phyloP scores from a whole-genome alignment of 2,888 invertebrate genomes.

The Chrysina gloriosa region DNA sequence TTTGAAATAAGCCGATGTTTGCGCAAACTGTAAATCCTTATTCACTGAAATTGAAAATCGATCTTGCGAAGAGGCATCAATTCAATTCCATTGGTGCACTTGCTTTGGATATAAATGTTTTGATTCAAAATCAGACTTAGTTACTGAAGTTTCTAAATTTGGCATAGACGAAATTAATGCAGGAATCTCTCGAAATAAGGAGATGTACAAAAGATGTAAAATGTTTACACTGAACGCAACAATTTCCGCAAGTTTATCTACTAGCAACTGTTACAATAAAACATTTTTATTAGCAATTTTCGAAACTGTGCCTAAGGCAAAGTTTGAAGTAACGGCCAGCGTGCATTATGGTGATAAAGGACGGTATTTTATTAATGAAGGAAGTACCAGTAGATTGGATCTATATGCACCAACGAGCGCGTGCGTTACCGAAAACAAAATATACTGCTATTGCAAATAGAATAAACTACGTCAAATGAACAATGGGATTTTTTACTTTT shows the following conservation, averaged over 20 bases:
- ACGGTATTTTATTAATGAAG: constrained; percentile 65
- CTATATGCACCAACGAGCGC: constrained; percentile 66
- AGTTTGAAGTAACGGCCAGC: constrained; percentile 79
- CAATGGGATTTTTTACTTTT: too few relatives aligned
- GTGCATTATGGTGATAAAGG: constrained; percentile 49
- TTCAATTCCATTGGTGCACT: constrained; percentile 82
- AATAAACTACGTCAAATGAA: too few relatives aligned
- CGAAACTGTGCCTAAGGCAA: constrained; percentile 74
- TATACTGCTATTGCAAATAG: constrained; percentile 69
- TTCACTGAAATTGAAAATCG: constrained; percentile 67
- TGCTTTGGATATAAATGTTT: constrained; percentile 72
- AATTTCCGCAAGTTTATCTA: constrained; percentile 54
- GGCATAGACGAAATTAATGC: constrained; percentile 60
- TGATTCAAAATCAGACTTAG: constrained; percentile 65
- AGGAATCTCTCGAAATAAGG: constrained; percentile 44
- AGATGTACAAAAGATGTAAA: constrained; percentile 11
- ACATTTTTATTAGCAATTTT: constrained; percentile 71
- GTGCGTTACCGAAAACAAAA: constrained; percentile 69
- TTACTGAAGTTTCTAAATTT: constrained; percentile 67
- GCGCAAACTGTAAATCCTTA: constrained; percentile 74
- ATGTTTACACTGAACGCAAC: constrained; percentile 65
- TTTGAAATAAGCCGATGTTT: constrained; percentile 65
- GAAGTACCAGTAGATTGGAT: constrained; percentile 73
- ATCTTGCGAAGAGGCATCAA: constrained; percentile 75
- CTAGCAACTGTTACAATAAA: constrained; percentile 46